Evolutionary conservation across 2,888 invertebrate species (phyloP), one percentile per base, ranked within the genome.

Genomic region (Miltochrista miniata): DNA sequence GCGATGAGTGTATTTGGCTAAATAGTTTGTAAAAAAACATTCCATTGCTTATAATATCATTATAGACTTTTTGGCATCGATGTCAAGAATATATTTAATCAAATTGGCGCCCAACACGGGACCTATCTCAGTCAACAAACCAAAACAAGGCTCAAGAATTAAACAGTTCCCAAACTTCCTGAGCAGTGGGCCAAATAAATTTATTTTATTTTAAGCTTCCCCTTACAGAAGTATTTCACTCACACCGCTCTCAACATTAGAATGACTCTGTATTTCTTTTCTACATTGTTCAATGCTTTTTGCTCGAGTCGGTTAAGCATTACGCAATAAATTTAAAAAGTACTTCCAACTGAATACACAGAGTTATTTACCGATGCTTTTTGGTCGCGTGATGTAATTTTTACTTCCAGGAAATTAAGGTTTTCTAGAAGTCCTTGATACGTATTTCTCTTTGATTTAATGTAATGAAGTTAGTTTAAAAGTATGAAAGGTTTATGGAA

Each of bases 301-400:
- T 68, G 71, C 72, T 65, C 66, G 72, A 75, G 76, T 79, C 76
- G 80, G 76, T 81, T 82, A 79, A 81, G 80, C 80, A 76, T 78
- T 71, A 70, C 79, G 80, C 82, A 71, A 88, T 88, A 89, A 88
- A 89, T 89, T 84, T 78, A 66, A 69, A 65, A 73, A 77, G 76
- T 78, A 82, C 74, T 68, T 73, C 74, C 76, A 72, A 77, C 70
- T 72, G 74, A 75, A 69, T 82, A 76, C 79, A 76, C 73, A 58
- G 64, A 64, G 82, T 85, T 83, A 87, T 87, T 85, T 86, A 86
- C 80, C 76, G 83, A 62, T 48, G 48, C 45, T 44, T 42, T 61
- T 51, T 36, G 53, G 52, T 64, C 33, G 59, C 65, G 59, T 68
- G 55, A 54, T 64, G 37, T 58, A 58, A 61, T 68, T 66, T 64